Base-by-base conservation (phyloP, 2,113 vertebrate genomes). In the Sylvietta virens region DNA sequence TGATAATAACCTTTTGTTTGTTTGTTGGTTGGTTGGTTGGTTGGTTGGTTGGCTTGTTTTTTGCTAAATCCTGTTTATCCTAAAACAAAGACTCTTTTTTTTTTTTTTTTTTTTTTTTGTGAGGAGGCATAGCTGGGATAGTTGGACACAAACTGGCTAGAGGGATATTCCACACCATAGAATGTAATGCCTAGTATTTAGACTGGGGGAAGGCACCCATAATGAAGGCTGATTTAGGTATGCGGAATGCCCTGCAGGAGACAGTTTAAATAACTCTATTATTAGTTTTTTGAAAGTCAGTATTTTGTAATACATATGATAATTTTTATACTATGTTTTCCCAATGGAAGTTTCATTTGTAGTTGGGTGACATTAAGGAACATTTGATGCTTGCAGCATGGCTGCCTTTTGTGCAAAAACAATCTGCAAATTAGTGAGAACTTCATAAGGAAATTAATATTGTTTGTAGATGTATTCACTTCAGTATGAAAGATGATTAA, bases 211-310 rank as follows among this genome's bases (percentile, higher is more conserved):
- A 19, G 15, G 13, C 15, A 15, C 8, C 9, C 12, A 14, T 50
- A 50, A 57, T 19, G 15, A 31, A 12, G 15, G 7, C 15, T 0
- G 0, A 28, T 58, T 33, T 16, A 62, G 11, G 3, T 35, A 27
- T 27, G 13, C 21, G 39, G 13, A 40, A 13, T 50, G 67, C 23
- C 3, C n/a, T 45, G 20, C 12, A 70, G 45, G 3, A 77, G 12
- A 15, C 13, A 61, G 17, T 11, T 57, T 48, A 47, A 79, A 58
- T 23, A 78, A 53, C 2, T 45, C 4, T 40, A 47, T 9, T 54
- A 62, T 58, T 35, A 33, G 6, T 22, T 61, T 13, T 11, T 8
- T 26, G 56, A 76, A 82, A 11, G 15, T 39, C 6, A 40, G 16
- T 66, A 30, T 47, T 74, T 64, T 17, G 1, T 40, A 40, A 1